Base-by-base conservation (phyloP, 2,888 invertebrate genomes). In the Thera obeliscata region DNA sequence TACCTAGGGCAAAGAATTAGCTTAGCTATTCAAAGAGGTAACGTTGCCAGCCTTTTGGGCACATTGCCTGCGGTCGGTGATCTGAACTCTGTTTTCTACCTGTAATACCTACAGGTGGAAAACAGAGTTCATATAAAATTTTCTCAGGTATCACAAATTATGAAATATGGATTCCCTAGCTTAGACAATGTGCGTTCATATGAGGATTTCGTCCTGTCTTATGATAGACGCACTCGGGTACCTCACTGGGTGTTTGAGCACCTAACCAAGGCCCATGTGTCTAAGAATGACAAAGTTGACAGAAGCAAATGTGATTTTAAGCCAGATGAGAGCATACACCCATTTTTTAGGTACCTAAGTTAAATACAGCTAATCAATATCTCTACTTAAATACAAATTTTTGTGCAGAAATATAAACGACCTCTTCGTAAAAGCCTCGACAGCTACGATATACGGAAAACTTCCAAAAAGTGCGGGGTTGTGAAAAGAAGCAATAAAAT, bases 181-280 rank as follows among this genome's bases (percentile, higher is more conserved):
- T 87, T 98, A 71, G 98, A 98, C 81, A 96, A 97, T 84, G 94
- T 99, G 0, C 95, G 98, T 73, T 97, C 98, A 0, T 98, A 96
- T 79, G 97, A 98, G 74, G 97, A 99, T 87, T 99, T 95, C 89
- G 97, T 99, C 12, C 86, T 99, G 11, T 98, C 98, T 0, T 99
- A 99, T 79, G 99, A 99, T 84, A 95, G 96, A 74, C 95, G 97
- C 72, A 98, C 96, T 76, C 94, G 97, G 72, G 96, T 98, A 2
- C 97, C 99, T 0, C 95, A 98, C 84, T 99, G 99, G 99, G 99
- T 99, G 0, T 98, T 99, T 85, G 99, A 99, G 86, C 99, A 99
- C 83, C 87, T 99, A 49, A 98, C 97, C 0, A 95, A 95, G 60
- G 96, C 96, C 0, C 95, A 95, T 74, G 90, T 98, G 0, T 95